A percentile compares a stretch with the other conserved stretches of the same genome.
Conservation (phyloP, 2,888 invertebrate genomes). For the Lysandra coridon region DNA sequence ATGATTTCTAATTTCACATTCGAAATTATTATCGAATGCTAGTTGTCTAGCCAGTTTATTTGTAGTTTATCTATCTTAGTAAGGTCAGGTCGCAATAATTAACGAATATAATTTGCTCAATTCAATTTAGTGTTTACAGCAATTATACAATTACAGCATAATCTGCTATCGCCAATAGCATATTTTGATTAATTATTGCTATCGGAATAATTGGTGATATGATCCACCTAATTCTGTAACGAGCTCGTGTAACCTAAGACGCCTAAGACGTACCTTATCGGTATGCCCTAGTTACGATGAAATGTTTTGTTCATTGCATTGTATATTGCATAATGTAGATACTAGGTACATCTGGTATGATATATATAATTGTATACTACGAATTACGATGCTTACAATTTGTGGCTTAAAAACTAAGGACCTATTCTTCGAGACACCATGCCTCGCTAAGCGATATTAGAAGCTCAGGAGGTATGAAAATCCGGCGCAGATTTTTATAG, state of each 20-base stretch:
- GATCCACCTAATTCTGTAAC: background rate
- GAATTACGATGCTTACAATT: too few relatives aligned
- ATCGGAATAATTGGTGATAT: background rate
- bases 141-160: background rate
- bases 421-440: too few relatives aligned
- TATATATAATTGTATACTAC: background rate
- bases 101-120: background rate
- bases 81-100: background rate
- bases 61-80: background rate
- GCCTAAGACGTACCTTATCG: slow-evolving; percentile 6
- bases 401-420: too few relatives aligned
- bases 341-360: background rate
- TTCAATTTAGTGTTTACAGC: background rate
- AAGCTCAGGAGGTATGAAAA: too few relatives aligned
- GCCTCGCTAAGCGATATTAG: too few relatives aligned
- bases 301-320: slow-evolving; percentile 2
- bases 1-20: background rate
- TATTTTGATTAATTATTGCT: slow-evolving; percentile 2
- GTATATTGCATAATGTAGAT: background rate
- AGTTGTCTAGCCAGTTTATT: background rate
- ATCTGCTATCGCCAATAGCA: slow-evolving; percentile 2
- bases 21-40: background rate
- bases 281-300: background rate
- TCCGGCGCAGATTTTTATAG: background rate
- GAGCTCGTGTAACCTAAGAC: slow-evolving; percentile 10